Evolutionary conservation across 2,797 vertebrate species (phyloP).

Genomic region (Calcarius lapponicus): DNA sequence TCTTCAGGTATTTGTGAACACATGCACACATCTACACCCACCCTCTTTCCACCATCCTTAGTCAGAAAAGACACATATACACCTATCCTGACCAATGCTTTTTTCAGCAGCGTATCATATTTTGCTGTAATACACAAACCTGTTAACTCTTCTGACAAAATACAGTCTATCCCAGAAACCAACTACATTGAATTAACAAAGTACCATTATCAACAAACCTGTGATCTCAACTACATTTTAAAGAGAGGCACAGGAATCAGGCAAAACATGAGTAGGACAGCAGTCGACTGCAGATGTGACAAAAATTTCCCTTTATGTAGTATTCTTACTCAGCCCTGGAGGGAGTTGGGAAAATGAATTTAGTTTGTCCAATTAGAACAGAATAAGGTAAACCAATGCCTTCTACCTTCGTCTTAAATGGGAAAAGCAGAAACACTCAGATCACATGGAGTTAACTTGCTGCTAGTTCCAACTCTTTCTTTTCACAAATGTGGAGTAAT

Average conservation of each 20-base stretch:
- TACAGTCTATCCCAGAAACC: not conserved
- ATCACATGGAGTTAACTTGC: not conserved
- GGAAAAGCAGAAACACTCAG: not conserved
- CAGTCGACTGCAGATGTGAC: not conserved
- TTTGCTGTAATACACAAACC: not conserved
- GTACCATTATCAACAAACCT: not conserved
- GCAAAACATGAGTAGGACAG: not conserved
- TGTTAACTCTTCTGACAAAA: not conserved
- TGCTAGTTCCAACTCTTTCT: not conserved
- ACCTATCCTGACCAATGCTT: not conserved
- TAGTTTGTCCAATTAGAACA: not conserved
- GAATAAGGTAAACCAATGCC: not conserved
- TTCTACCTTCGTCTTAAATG: not conserved
- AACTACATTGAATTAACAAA: not conserved
- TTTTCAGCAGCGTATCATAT: not conserved
- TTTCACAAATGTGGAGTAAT: not conserved
- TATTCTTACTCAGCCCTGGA: not conserved
- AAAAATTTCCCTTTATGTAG: not conserved
- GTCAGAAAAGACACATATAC: rapidly evolving
- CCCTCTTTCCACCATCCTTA: not conserved
- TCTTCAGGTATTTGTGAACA: not conserved
- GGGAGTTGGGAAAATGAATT: not conserved
- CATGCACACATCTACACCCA: rapidly evolving
- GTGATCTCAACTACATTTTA: not conserved
- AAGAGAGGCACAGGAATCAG: not conserved